phyloP scores from a whole-genome alignment of 1,140 invertebrate genomes.

The Eulimnadia texana region DNA sequence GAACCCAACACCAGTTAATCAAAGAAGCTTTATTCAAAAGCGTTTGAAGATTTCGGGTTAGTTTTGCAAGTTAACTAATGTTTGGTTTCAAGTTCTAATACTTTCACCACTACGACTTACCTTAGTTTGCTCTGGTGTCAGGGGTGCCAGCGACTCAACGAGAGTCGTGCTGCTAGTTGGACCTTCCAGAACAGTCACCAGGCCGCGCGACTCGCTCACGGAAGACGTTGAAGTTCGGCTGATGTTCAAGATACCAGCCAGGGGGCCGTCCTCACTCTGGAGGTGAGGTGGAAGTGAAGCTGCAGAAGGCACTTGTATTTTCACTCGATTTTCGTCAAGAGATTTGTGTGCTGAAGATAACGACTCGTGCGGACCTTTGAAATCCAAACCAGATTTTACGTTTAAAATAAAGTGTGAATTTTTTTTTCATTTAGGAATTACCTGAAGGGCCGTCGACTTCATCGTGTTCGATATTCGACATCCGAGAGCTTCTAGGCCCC shows the following conservation, averaged over 20 bases:
- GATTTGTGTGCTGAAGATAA: conserved; percentile 1
- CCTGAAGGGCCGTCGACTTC: neutral
- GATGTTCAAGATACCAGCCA: neutral
- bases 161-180: conserved; percentile 2
- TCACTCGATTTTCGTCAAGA: conserved; percentile 17
- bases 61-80: neutral
- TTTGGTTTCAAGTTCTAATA: no score
- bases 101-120: no score
- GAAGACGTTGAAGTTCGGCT: neutral
- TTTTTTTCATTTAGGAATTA: neutral
- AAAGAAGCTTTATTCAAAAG: neutral
- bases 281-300: neutral
- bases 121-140: neutral
- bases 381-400: no score
- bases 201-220: neutral
- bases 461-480: neutral
- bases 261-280: neutral
- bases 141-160: neutral
- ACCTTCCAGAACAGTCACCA: conserved; percentile 9
- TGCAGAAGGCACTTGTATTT: conserved; percentile 18
- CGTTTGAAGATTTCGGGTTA: neutral
- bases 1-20: neutral
- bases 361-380: no score
- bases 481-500: neutral
- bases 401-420: no score